Conservation (phyloP, 2,797 vertebrate species). For the Scarus forsteni region DNA sequence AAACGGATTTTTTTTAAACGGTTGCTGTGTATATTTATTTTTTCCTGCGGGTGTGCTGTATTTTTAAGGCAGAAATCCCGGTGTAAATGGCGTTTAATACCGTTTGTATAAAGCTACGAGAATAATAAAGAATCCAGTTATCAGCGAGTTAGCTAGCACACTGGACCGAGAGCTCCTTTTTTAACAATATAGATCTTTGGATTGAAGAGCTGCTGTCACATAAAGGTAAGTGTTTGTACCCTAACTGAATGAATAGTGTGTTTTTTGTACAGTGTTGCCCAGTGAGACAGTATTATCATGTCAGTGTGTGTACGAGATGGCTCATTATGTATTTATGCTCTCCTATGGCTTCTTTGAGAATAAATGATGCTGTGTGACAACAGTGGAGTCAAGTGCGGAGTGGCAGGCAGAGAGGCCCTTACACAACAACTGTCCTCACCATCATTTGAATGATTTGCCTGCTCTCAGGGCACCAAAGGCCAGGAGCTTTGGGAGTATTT, state of each 20-base stretch:
- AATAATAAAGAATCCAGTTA: slow-evolving; percentile 20
- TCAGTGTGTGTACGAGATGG: not conserved
- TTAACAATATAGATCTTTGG: slow-evolving; percentile 35
- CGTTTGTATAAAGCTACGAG: slow-evolving; percentile 52
- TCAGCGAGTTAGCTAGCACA: slow-evolving; percentile 38
- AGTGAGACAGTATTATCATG: not conserved
- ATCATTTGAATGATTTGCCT: slow-evolving; percentile 30
- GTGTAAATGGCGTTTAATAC: slow-evolving; percentile 37
- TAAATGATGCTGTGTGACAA: slow-evolving; percentile 10
- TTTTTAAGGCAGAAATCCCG: slow-evolving; percentile 26
- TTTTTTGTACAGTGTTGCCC: not conserved
- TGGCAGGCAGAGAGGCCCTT: slow-evolving; percentile 35
- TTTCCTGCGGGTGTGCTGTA: slow-evolving; percentile 43
- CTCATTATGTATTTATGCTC: slow-evolving; percentile 3
- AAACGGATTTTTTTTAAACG: slow-evolving; percentile 1
- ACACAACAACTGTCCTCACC: slow-evolving; percentile 6
- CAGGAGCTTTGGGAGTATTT: slow-evolving; percentile 12
- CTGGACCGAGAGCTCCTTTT: slow-evolving; percentile 27
- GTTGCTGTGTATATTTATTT: slow-evolving; percentile 44
- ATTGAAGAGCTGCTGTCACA: slow-evolving; percentile 48
- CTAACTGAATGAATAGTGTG: slow-evolving; percentile 7
- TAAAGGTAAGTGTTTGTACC: slow-evolving; percentile 72
- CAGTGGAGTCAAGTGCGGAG: slow-evolving; percentile 42
- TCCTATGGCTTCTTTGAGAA: not conserved
- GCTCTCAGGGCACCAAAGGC: slow-evolving; percentile 5